These are phyloP conservation scores for Taenioides sp. DNA, from an alignment of 2,797 vertebrate species.

Conservation along the genomic window DNA sequence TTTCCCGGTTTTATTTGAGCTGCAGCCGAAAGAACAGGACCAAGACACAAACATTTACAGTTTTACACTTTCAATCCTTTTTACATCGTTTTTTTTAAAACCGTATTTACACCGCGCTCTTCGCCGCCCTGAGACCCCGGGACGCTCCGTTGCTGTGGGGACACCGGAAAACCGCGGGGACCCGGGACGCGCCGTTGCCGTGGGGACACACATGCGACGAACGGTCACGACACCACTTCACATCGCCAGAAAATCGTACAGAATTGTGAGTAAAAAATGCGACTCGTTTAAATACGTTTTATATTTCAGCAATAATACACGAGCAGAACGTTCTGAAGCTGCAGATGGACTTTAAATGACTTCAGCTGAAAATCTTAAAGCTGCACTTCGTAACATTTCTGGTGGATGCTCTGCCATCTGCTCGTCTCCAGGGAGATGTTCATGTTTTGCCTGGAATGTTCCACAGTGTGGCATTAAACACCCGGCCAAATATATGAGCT, in stretches of 20 bases:
- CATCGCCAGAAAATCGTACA: background rate
- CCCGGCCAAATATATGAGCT: too few relatives aligned
- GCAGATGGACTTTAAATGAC: background rate
- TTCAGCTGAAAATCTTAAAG: background rate
- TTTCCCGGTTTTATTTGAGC: conserved; percentile 3
- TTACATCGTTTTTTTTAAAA: background rate
- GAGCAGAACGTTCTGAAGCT: background rate
- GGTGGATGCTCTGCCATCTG: too few relatives aligned
- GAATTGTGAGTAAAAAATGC: background rate
- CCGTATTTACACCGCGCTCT: background rate
- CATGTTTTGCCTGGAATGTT: too few relatives aligned
- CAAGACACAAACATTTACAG: background rate
- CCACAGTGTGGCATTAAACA: too few relatives aligned
- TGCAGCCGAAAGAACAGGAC: conserved; percentile 2
- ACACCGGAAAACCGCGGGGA: conserved; percentile 2
- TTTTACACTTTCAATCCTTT: background rate
- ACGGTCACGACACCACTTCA: background rate
- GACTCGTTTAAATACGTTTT: background rate
- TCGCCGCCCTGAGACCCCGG: too few relatives aligned
- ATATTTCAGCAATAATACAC: background rate
- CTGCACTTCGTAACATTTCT: background rate
- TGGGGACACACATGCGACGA: conserved; percentile 8
- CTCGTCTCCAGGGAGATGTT: too few relatives aligned
- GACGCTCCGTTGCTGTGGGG: background rate
- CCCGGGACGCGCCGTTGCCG: too few relatives aligned